phyloP scores from a whole-genome alignment of 2,888 invertebrate species.

The Xestia xanthographa region DNA sequence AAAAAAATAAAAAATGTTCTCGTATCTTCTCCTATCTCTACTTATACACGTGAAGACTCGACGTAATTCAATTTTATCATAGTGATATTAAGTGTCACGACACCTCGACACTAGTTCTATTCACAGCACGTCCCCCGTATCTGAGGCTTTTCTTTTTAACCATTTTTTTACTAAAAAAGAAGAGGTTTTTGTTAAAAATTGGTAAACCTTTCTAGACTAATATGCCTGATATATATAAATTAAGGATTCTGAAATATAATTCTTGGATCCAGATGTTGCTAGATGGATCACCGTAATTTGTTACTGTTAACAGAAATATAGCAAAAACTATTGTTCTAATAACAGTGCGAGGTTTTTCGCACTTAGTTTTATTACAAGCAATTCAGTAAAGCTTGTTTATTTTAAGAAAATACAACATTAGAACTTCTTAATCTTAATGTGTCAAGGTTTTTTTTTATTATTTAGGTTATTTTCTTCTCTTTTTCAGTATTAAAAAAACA shows the following conservation, averaged over 20 bases:
- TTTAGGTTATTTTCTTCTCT: not conserved
- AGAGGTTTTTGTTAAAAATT: slow-evolving; percentile 31
- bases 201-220: slow-evolving; percentile 18
- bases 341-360: not conserved
- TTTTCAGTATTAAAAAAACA: too few species aligned
- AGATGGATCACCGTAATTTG: slow-evolving; percentile 49
- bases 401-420: not conserved
- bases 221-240: slow-evolving; percentile 30
- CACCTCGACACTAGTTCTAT: slow-evolving; percentile 72
- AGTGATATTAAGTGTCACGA: slow-evolving; percentile 82
- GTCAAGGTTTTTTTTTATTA: too few species aligned
- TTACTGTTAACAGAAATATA: slow-evolving; percentile 32
- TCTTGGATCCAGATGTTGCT: slow-evolving; percentile 46
- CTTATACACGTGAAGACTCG: slow-evolving; percentile 61
- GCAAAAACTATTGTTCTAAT: slow-evolving; percentile 17
- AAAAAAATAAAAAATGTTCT: not conserved
- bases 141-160: slow-evolving; percentile 65
- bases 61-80: slow-evolving; percentile 83
- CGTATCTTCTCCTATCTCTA: slow-evolving; percentile 58
- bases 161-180: slow-evolving; percentile 49
- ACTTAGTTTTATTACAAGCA: not conserved
- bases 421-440: not conserved
- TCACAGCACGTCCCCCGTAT: slow-evolving; percentile 74
- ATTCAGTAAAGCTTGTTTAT: not conserved
- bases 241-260: slow-evolving; percentile 32